Percentiles rank a stretch among this genome's conserved stretches.
These are phyloP conservation scores for Tenthredo distinguenda DNA, from an alignment of 2,888 invertebrate species.

Conservation along the genomic window DNA sequence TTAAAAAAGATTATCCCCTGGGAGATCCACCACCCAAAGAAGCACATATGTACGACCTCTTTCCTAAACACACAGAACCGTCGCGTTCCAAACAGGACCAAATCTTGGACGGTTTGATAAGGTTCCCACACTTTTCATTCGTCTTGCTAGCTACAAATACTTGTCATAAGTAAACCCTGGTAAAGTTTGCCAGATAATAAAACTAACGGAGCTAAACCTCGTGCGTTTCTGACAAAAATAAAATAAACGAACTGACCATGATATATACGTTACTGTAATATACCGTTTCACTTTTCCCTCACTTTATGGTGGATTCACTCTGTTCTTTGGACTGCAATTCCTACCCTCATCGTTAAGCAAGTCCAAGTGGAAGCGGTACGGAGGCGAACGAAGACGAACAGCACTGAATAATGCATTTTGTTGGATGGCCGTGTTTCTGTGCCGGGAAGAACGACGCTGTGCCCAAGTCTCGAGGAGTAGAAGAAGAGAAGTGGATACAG, in stretches of 20 bases:
- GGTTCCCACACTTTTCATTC: constrained; percentile 34
- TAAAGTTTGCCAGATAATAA: not conserved
- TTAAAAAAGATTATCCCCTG: constrained; percentile 35
- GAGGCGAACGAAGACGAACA: constrained; percentile 56
- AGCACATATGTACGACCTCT: constrained; percentile 37
- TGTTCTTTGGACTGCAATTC: constrained; percentile 48
- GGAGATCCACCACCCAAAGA: not conserved
- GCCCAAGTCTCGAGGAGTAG: constrained; percentile 24
- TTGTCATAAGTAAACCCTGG: constrained; percentile 31
- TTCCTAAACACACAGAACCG: constrained; percentile 45
- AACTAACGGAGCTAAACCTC: not conserved
- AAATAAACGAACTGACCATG: constrained; percentile 14
- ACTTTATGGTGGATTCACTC: constrained; percentile 40
- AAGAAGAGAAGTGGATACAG: constrained; percentile 25
- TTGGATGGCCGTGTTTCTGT: constrained; percentile 53
- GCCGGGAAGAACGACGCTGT: constrained; percentile 12
- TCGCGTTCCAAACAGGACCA: not conserved
- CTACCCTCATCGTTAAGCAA: constrained; percentile 49
- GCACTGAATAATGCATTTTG: constrained; percentile 59
- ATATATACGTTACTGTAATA: constrained; percentile 3
- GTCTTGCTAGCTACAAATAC: not conserved
- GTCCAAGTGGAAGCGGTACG: constrained; percentile 47
- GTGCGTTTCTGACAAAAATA: not conserved
- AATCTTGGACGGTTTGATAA: constrained; percentile 42
- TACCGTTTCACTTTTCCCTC: constrained; percentile 35